phyloP scores from a whole-genome alignment of 2,113 vertebrate species.

The Tyto alba region DNA sequence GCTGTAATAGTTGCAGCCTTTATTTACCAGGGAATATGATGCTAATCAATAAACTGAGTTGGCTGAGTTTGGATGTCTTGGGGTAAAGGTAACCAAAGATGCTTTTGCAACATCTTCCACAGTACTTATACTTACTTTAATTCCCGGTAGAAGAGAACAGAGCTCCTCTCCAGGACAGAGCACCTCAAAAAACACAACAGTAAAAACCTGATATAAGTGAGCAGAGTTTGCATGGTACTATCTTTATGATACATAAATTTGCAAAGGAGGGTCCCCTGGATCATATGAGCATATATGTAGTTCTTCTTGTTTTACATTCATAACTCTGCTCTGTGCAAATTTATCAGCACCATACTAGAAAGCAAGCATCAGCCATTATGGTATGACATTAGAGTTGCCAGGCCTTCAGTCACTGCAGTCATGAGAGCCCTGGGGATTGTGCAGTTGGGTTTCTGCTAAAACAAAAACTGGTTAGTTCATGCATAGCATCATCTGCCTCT shows the following conservation, averaged over 20 bases:
- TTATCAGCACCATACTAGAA: background rate
- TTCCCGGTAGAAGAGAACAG: background rate
- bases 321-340: rapidly evolving
- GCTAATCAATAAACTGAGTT: background rate
- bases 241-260: background rate
- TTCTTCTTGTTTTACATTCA: background rate
- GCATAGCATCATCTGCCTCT: background rate
- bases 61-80: background rate
- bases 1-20: background rate
- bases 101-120: background rate
- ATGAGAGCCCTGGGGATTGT: background rate
- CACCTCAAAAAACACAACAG: background rate
- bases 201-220: rapidly evolving
- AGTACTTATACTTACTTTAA: background rate
- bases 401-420: background rate
- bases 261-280: background rate
- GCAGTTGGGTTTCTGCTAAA: background rate
- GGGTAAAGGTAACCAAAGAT: background rate
- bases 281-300: background rate
- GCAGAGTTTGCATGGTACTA: background rate
- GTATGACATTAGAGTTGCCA: background rate
- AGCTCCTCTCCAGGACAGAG: background rate
- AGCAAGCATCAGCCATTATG: background rate
- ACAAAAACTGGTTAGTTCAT: background rate
- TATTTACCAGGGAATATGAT: background rate